These are phyloP conservation scores for Drosophila rhopaloa DNA, from an alignment of 1,140 invertebrate genomes.

Conservation along the genomic window DNA sequence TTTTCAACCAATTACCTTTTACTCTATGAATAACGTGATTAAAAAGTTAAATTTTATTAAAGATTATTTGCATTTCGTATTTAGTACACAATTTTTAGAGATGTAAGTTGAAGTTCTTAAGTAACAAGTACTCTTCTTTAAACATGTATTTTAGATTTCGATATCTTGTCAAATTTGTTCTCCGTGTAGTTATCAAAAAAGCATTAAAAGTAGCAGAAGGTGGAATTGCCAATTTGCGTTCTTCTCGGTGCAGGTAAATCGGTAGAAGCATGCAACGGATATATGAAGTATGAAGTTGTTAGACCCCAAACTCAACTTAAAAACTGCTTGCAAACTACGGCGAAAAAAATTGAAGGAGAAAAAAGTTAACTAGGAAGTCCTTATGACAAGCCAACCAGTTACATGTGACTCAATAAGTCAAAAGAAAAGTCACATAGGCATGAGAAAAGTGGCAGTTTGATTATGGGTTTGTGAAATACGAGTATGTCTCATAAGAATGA, in stretches of 20 bases:
- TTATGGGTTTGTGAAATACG: constrained; percentile 27
- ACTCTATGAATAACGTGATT: too few species aligned
- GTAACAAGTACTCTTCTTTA: too few species aligned
- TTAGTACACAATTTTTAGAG: too few species aligned
- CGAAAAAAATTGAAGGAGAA: constrained; percentile 12
- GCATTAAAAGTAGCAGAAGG: constrained; percentile 71
- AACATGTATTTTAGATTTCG: too few species aligned
- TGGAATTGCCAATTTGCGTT: constrained; percentile 76
- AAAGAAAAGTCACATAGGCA: constrained; percentile 21
- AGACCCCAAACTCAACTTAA: constrained; percentile 26
- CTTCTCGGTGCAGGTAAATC: constrained; percentile 28
- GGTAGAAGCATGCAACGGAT: constrained; percentile 11
- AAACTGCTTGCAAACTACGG: constrained; percentile 39
- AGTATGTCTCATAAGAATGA: constrained; percentile 12
- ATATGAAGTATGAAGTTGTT: constrained; percentile 35
- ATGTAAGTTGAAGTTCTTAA: too few species aligned
- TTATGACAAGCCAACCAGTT: constrained; percentile 46
- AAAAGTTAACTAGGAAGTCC: constrained; percentile 51
- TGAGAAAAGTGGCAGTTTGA: constrained; percentile 21
- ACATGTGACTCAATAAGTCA: constrained; percentile 57
- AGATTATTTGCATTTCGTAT: too few species aligned
- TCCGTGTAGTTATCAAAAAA: constrained; percentile 65
- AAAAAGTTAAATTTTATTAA: too few species aligned
- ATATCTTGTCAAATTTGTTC: neutral
- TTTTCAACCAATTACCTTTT: too few species aligned